Percentiles rank a stretch among this genome's conserved stretches.
phyloP scores from a whole-genome alignment of 1,140 invertebrate species.

The Geopemphigus sp. region DNA sequence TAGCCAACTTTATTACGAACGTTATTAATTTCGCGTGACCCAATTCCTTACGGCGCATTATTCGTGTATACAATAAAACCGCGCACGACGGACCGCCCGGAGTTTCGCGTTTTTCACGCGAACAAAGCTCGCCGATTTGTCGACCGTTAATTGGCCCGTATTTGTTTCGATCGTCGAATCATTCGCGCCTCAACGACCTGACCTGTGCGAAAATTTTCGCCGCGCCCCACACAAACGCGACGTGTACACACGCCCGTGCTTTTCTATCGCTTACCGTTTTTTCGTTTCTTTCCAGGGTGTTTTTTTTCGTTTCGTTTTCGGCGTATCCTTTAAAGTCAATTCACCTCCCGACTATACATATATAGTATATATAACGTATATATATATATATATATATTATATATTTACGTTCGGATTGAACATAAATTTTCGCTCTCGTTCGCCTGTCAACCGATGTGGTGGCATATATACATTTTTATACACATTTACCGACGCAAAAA shows the following conservation, averaged over 20 bases:
- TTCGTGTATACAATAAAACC: too few species aligned
- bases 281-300: too few species aligned
- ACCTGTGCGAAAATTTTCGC: too few species aligned
- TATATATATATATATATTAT: background rate
- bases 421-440: background rate
- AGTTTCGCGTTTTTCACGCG: background rate
- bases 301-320: too few species aligned
- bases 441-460: background rate
- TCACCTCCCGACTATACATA: too few species aligned
- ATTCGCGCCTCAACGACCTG: too few species aligned
- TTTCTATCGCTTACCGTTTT: too few species aligned
- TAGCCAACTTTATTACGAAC: conserved; percentile 20
- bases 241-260: too few species aligned
- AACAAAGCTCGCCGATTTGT: conserved; percentile 2
- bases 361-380: background rate
- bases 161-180: background rate
- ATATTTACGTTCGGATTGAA: background rate
- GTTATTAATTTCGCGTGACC: conserved; percentile 39
- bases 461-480: background rate
- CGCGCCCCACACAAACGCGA: too few species aligned
- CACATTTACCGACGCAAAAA: conserved; percentile 14
- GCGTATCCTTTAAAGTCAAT: too few species aligned
- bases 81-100: too few species aligned
- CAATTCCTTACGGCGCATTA: too few species aligned
- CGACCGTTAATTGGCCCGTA: conserved; percentile 29